Evolutionary conservation across 1,140 invertebrate genomes (phyloP), one percentile per base, ranked within the genome.

Genomic region (Neuroterus valhalla): DNA sequence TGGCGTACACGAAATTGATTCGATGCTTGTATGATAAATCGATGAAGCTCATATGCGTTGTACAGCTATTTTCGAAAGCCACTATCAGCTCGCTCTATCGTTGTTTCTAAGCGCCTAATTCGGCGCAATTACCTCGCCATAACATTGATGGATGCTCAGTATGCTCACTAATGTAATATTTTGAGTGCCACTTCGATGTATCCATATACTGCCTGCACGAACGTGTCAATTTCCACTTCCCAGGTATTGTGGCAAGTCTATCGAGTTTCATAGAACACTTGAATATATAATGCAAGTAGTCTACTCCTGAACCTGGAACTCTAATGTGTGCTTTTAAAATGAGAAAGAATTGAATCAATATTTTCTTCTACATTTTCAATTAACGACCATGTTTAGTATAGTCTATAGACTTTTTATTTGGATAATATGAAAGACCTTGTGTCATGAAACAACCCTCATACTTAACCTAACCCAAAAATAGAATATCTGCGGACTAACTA

Each of bases 171-270:
- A 79, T 78, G 79, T 81, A 78, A 81, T n/a, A 75, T 81, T 73
- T 80, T 74, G 78, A 76, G 71, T 70, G 66, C 50, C 77, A 77
- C 75, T 79, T 1, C 31, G 31, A 79, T 75, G 71, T 52, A 74
- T 21, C 1, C n/a, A 52, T 19, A 55, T 55, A 55, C 21, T 62
- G 46, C 15, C 17, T 62, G 26, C 55, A 38, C 26, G 55, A 81
- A 79, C 78, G 75, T 73, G 69, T 71, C 75, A 81, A 81, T 81
- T 79, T 81, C 77, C 80, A 79, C 77, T 76, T 79, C 75, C 70
- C 71, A 73, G 42, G 77, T 77, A 62, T 62, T 62, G 26, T 31
- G 14, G 15, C 55, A 26, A 62, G 55, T 62, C 55, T 62, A 62
- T 62, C 55, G 55, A 62, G 55, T 62, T 62, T 62, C 55, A 62